These are phyloP conservation scores for Suncus etruscus DNA, from an alignment of 2,113 vertebrate genomes.

Conservation along the genomic window DNA sequence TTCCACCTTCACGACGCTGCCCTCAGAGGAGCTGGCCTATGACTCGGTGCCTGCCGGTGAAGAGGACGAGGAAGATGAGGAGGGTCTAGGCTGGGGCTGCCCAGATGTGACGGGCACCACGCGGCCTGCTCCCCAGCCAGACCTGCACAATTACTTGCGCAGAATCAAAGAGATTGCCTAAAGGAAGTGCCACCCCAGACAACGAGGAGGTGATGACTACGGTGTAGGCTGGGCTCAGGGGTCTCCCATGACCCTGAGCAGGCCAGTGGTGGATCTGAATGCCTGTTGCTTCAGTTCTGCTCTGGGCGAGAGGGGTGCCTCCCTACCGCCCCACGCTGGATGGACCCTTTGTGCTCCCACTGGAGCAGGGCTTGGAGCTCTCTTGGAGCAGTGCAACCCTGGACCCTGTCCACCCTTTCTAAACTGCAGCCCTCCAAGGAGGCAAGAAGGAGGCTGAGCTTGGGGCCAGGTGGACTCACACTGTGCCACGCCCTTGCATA, in stretches of 20 bases:
- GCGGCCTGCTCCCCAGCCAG: constrained; percentile 86
- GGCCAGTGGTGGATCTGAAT: background rate
- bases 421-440: background rate
- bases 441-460: constrained; percentile 25
- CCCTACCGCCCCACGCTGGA: background rate
- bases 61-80: constrained; percentile 88
- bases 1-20: constrained; percentile 97
- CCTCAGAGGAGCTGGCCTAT: constrained; percentile 96
- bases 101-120: constrained; percentile 92
- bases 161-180: constrained; percentile 98
- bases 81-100: constrained; percentile 98
- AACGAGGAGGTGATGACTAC: background rate
- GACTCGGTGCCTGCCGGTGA: constrained; percentile 97
- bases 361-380: background rate
- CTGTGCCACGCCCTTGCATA: constrained; percentile 44
- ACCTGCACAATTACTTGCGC: constrained; percentile 97
- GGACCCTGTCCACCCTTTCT: background rate
- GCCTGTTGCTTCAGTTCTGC: background rate
- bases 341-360: background rate
- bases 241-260: no score
- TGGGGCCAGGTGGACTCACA: constrained; percentile 25
- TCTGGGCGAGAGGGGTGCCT: background rate
- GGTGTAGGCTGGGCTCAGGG: background rate
- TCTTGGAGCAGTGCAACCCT: background rate
- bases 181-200: constrained; percentile 59